Evolutionary conservation across 2,888 invertebrate genomes (phyloP), one percentile per base, ranked within the genome.

Genomic region (Mythimna vitellina): DNA sequence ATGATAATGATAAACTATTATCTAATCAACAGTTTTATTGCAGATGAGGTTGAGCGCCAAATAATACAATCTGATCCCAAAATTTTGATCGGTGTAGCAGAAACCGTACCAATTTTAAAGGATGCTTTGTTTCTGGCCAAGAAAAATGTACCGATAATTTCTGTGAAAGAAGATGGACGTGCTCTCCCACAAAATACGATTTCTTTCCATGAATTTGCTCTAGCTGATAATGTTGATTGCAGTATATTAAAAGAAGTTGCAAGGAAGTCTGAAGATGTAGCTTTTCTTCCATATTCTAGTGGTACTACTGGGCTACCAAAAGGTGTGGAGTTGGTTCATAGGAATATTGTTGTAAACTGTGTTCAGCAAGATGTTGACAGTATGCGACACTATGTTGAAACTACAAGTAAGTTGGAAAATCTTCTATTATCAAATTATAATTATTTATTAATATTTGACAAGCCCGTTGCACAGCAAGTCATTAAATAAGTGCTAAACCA

Each of bases 301-400:
- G 98, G 98, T 1, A 99, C 99, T 0, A 98, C 98, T 0, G 98
- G 99, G 0, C 85, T 97, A 57, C 97, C 98, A 0, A 98, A 98
- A 95, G 98, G 98, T 3, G 98, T 98, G 0, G 96, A 97, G 86
- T 89, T 98, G 0, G 96, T 97, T 0, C 97, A 98, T 90, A 92
- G 85, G 66, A 97, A 97, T 90, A 85, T 97, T 8, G 91, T 97
- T 0, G 86, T 96, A 0, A 97, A 97, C 85, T 88, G 88, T 73
- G 38, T 87, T 9, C 94, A 94, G 73, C 86, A 91, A 80, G 85
- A 92, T 70, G 86, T 89, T 6, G 87, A 91, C 0, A 89, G 84
- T 61, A 73, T 89, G 1, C 88, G 89, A 54, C 87, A 91, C 58
- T 90, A 92, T 73, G 76, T 87, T 66, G 89, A 91, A 60, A 93